A percentile compares a stretch with the other conserved stretches of the same genome.
Evolutionary conservation across 2,888 invertebrate species (phyloP).

Genomic region (Hybos culiciformis): DNA sequence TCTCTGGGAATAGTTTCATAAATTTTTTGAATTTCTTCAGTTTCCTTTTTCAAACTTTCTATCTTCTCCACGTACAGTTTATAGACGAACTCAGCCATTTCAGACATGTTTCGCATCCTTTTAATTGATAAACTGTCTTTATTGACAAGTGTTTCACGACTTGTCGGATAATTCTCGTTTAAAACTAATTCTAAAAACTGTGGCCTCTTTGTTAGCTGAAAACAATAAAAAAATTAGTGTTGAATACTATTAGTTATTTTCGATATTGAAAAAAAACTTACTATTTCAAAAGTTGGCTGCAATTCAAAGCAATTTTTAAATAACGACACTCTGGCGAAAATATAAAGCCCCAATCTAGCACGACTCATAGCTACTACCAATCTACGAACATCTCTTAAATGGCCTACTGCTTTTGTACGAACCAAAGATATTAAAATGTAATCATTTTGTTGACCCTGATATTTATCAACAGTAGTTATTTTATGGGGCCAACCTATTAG

Average conservation of each 20-base stretch:
- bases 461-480: conserved; percentile 95
- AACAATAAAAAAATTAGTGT: conserved; percentile 12
- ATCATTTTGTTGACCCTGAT: conserved; percentile 99
- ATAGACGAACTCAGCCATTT: conserved; percentile 91
- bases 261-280: conserved; percentile 25
- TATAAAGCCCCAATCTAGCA: conserved; percentile 89
- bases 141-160: conserved; percentile 39
- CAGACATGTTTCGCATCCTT: conserved; percentile 64
- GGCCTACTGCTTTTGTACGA: conserved; percentile 92
- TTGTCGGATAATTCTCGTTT: conserved; percentile 65
- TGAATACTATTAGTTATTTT: neutral
- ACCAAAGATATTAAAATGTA: conserved; percentile 93
- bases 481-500: conserved; percentile 87
- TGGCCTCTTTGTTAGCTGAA: conserved; percentile 67
- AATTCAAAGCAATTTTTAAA: conserved; percentile 96
- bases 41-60: conserved; percentile 41
- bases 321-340: conserved; percentile 82
- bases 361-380: conserved; percentile 97
- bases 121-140: conserved; percentile 33
- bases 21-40: conserved; percentile 16
- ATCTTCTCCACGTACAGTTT: conserved; percentile 75
- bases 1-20: conserved; percentile 38
- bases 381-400: conserved; percentile 89
- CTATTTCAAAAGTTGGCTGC: conserved; percentile 86
- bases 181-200: conserved; percentile 65